These are phyloP conservation scores for Acipenser oxyrinchus DNA, from an alignment of 2,797 vertebrate species.

Conservation along the genomic window DNA sequence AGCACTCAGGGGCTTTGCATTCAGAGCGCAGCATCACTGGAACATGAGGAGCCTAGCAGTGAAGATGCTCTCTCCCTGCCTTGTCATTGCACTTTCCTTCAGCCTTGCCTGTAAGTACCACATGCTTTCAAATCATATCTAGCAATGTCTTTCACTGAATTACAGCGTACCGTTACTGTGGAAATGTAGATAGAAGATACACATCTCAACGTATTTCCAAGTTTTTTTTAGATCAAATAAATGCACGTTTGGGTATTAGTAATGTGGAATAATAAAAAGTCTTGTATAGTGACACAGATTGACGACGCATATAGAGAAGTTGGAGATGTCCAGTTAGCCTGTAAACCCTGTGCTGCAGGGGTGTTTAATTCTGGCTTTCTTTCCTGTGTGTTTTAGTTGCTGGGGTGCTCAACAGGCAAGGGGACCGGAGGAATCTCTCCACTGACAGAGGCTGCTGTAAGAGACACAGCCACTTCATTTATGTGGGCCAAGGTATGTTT, in stretches of 20 bases:
- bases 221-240: neutral
- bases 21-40: constrained; percentile 13
- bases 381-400: constrained; percentile 38
- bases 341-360: neutral
- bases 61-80: constrained; percentile 27
- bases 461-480: constrained; percentile 12
- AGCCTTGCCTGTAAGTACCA: constrained; percentile 55
- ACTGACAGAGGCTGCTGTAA: constrained; percentile 8
- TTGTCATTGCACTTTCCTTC: constrained; percentile 18
- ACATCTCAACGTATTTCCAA: neutral
- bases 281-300: neutral
- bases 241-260: neutral
- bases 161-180: neutral
- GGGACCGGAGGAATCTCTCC: constrained; percentile 41
- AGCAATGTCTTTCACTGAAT: neutral
- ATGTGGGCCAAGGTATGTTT: constrained; percentile 28
- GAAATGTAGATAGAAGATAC: constrained; percentile 5
- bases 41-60: constrained; percentile 29
- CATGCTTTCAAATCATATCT: neutral
- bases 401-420: constrained; percentile 35
- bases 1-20: constrained; percentile 27
- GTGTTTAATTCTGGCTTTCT: constrained; percentile 14
- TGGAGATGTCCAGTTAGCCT: neutral
- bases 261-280: neutral
- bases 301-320: neutral